phyloP scores from a whole-genome alignment of 2,113 vertebrate genomes.

The Xenopus borealis region DNA sequence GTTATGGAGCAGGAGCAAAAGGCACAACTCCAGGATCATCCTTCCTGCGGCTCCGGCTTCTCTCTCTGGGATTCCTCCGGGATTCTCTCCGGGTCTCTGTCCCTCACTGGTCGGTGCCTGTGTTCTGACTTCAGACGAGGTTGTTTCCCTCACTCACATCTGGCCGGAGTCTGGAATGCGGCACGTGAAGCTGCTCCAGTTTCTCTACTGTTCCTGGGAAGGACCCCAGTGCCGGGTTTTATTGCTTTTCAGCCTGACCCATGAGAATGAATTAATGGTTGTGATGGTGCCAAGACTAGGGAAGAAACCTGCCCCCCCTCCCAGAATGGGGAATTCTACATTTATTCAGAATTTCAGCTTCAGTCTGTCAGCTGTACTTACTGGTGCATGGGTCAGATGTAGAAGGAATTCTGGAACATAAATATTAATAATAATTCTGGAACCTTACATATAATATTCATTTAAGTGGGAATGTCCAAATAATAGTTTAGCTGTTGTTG shows the following conservation, averaged over 20 bases:
- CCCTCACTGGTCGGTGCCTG: slow-evolving; percentile 1
- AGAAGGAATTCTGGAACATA: no score
- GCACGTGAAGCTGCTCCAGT: slow-evolving; percentile 16
- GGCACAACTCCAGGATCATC: slow-evolving; percentile 17
- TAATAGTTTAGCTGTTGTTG: no score
- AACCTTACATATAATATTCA: no score
- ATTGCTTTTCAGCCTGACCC: not conserved
- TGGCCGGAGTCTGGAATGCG: slow-evolving; percentile 31
- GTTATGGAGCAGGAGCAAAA: slow-evolving; percentile 29
- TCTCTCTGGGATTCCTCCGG: not conserved
- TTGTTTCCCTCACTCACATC: slow-evolving; percentile 27
- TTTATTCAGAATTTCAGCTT: no score
- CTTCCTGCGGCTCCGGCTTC: not conserved
- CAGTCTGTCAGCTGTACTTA: no score
- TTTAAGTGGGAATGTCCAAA: no score
- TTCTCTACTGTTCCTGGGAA: not conserved
- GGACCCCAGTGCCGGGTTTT: not conserved
- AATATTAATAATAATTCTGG: no score
- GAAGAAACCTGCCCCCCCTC: not conserved
- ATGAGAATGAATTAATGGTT: not conserved
- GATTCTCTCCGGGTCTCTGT: slow-evolving; percentile 5
- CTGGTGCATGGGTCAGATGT: no score
- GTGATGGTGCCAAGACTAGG: not conserved
- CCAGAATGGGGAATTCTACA: no score
- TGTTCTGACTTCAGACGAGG: slow-evolving; percentile 21